Conservation (phyloP, 2,797 vertebrate species). For the Echeneis naucrates region DNA sequence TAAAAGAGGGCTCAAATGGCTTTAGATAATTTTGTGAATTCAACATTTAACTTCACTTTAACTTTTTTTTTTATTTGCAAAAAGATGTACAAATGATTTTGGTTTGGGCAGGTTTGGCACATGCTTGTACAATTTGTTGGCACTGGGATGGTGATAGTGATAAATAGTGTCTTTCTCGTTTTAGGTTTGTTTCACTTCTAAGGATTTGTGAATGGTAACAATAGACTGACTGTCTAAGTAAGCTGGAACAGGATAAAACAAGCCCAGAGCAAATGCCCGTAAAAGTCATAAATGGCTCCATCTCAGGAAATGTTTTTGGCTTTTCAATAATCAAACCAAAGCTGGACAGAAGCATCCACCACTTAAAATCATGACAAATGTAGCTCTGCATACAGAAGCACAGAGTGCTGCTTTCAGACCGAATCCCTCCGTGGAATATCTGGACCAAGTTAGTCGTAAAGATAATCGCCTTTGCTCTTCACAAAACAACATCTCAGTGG, state of each 20-base stretch:
- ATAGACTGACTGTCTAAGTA: neutral
- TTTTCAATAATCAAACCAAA: constrained; percentile 9
- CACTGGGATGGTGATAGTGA: too few species aligned
- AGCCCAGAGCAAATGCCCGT: neutral
- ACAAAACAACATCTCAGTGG: constrained; percentile 58
- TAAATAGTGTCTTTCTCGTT: neutral
- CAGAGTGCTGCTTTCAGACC: constrained; percentile 11
- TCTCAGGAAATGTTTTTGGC: constrained; percentile 7
- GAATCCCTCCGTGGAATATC: constrained; percentile 7
- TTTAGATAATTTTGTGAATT: neutral
- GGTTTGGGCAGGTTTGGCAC: neutral
- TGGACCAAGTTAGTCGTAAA: constrained; percentile 33
- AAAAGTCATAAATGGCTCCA: constrained; percentile 9
- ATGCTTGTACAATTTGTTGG: neutral
- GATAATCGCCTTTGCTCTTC: constrained; percentile 50
- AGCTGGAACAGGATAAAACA: neutral
- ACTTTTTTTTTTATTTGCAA: neutral
- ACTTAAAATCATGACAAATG: neutral
- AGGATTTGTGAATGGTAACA: neutral
- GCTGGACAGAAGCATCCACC: constrained; percentile 11
- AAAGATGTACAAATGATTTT: neutral
- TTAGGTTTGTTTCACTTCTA: neutral
- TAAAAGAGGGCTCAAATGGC: neutral
- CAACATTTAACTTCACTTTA: too few species aligned
- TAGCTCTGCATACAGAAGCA: neutral